Evolutionary conservation across 2,888 invertebrate genomes (phyloP), one percentile per base, ranked within the genome.

Genomic region (Morinoia aosen): DNA sequence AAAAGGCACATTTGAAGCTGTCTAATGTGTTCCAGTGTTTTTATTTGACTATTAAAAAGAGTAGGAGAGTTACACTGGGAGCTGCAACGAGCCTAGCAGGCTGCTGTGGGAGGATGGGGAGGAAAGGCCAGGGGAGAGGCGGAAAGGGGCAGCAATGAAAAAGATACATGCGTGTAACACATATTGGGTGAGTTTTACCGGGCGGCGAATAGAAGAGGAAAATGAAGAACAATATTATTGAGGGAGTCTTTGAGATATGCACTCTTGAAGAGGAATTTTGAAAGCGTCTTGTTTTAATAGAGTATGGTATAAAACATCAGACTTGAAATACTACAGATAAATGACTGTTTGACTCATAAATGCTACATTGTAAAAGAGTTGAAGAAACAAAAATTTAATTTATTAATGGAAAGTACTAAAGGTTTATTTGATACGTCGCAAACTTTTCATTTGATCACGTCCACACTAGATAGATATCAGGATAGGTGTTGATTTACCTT

Each of bases 31-130:
- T 93, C n/a, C 57, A 33, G 93, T 93, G 93, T 93, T 93, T 93
- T 93, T 93, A 93, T 93, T 93, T 57, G 93, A 93, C 93, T 93
- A 93, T 93, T 93, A 93, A 93, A 76, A 93, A 93, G 93, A 57
- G 93, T 33, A 57, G 48, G 57, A 56, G 57, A 93, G 93, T 93
- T 57, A 48, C 93, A 48, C 93, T 19, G 25, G 90, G 48, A 39
- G 39, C 88, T 88, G 90, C 40, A 40, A 48, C 90, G 90, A 39
- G 90, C 12, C 40, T 10, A 90, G 48, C 90, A 76, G 76, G 76
- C 76, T 76, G 76, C 76, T 7, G 1, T 76, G 33, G 25, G 10
- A 33, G 25, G 25, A 33, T 3, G 10, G 10, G 76, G 33, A 10
- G 33, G 76, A 33, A 76, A 33, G 76, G 0, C 25, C 8, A 16